Evolutionary conservation across 2,113 vertebrate species (phyloP).

Genomic region (Datnioides undecimradiatus): DNA sequence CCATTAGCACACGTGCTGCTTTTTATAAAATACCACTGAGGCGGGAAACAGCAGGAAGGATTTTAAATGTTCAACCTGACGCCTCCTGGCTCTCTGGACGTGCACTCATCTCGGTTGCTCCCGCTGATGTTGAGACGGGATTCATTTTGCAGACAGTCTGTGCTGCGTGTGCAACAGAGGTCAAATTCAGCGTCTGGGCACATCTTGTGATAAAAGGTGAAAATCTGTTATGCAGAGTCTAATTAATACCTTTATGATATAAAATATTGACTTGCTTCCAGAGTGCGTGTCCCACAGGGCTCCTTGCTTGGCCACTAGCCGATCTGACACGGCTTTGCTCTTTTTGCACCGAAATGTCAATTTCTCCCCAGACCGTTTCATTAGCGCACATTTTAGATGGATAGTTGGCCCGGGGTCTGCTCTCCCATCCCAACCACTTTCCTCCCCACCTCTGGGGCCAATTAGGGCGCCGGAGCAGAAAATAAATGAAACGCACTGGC

Average conservation of each 20-base stretch:
- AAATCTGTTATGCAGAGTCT: conserved; percentile 25
- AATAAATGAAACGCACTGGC: conserved; percentile 69
- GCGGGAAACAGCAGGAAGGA: conserved; percentile 1
- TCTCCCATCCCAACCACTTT: conserved; percentile 49
- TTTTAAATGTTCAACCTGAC: conserved; percentile 10
- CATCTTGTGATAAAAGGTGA: conserved; percentile 17
- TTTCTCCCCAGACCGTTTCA: conserved; percentile 67
- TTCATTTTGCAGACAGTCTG: conserved; percentile 6
- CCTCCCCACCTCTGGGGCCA: conserved; percentile 76
- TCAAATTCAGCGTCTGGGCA: conserved; percentile 9
- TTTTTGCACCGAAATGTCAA: conserved; percentile 66
- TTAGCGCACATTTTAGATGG: conserved; percentile 66
- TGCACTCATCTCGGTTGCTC: background rate
- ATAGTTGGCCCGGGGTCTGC: conserved; percentile 53
- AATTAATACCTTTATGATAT: conserved; percentile 56
- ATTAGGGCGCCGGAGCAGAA: conserved; percentile 71
- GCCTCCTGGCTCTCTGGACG: background rate
- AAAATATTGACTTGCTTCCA: conserved; percentile 35
- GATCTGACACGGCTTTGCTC: conserved; percentile 46
- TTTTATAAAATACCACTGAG: background rate
- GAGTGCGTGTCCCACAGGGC: conserved; percentile 18
- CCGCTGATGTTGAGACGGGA: background rate
- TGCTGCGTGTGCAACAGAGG: background rate
- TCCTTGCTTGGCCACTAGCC: conserved; percentile 27
- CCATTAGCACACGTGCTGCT: background rate